Evolutionary conservation across 2,113 vertebrate species (phyloP).

Genomic region (Cryptomyrus ogoouensis): DNA sequence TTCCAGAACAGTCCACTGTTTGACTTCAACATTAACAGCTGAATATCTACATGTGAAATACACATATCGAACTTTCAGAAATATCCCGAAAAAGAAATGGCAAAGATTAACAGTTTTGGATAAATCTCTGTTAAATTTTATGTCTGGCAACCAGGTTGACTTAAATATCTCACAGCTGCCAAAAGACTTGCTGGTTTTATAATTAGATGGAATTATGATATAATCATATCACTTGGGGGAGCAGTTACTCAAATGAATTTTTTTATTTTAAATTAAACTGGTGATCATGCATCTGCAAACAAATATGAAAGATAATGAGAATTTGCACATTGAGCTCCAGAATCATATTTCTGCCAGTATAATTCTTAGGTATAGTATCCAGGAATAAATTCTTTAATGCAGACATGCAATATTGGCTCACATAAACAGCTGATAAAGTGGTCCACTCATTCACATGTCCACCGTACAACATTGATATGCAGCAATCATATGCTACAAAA

Average conservation of each 20-base stretch:
- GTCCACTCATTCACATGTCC: not conserved
- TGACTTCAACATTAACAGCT: not conserved
- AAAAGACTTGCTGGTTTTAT: not conserved
- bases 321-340: not conserved
- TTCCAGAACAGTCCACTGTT: not conserved
- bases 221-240: not conserved
- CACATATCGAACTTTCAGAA: not conserved
- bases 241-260: not conserved
- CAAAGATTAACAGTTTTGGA: not conserved
- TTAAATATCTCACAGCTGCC: not conserved
- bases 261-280: not conserved
- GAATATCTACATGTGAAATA: not conserved
- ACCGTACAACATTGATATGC: not conserved
- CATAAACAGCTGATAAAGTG: not conserved
- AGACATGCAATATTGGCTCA: not conserved
- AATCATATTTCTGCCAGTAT: not conserved
- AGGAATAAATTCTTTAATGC: not conserved
- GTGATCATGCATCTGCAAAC: not conserved
- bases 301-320: not conserved
- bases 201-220: constrained; percentile 4
- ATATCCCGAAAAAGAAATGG: not conserved
- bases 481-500: not conserved
- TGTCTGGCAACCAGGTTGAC: not conserved
- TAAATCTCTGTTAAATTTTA: not conserved
- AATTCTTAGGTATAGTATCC: not conserved